Evolutionary conservation across 2,797 vertebrate genomes (phyloP).

Genomic region (Catamblyrhynchus diadema): DNA sequence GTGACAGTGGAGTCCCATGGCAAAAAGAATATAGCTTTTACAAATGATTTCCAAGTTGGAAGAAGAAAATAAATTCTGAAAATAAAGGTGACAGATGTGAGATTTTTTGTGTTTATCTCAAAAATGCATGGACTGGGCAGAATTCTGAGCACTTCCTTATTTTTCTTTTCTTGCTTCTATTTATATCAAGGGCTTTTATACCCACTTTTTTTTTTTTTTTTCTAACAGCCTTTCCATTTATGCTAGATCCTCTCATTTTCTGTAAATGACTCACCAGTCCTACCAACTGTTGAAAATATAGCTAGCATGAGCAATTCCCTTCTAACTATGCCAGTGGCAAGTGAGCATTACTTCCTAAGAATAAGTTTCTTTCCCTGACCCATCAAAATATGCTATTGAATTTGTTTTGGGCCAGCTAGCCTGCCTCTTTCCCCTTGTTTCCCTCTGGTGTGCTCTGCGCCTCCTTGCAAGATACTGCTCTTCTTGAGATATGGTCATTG

Average conservation of each 20-base stretch:
- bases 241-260: not conserved
- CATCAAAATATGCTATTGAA: not conserved
- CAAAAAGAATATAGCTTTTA: not conserved
- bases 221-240: not conserved
- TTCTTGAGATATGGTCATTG: not conserved
- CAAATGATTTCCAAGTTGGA: not conserved
- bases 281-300: not conserved
- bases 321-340: not conserved
- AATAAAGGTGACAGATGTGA: not conserved
- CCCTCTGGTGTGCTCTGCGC: accelerated
- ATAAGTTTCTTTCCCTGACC: not conserved
- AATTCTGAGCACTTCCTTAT: not conserved
- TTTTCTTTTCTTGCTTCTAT: not conserved
- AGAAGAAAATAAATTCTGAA: not conserved
- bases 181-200: not conserved
- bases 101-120: not conserved
- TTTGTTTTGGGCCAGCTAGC: not conserved
- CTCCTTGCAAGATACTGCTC: accelerated
- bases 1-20: not conserved
- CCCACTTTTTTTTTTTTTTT: not conserved
- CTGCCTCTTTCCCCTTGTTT: not conserved
- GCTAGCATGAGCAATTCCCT: not conserved
- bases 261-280: not conserved
- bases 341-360: not conserved
- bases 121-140: not conserved